A percentile compares a stretch with the other conserved stretches of the same genome.
These are phyloP conservation scores for Lithophane semibrunnea DNA, from an alignment of 2,888 invertebrate species.

Conservation along the genomic window DNA sequence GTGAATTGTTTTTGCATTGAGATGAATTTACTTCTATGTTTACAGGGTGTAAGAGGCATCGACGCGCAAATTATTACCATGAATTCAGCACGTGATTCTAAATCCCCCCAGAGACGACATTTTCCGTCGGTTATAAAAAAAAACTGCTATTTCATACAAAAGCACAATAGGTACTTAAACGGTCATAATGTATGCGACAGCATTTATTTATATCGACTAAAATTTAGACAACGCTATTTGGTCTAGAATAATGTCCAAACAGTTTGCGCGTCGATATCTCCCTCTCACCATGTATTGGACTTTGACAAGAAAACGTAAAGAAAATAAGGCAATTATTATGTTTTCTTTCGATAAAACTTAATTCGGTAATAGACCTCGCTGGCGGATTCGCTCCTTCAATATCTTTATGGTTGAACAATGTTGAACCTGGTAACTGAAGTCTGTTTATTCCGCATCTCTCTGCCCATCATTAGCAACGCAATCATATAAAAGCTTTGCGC, in stretches of 20 bases:
- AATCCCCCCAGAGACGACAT: too few relatives aligned
- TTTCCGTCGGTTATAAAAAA: too few relatives aligned
- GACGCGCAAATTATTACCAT: background rate
- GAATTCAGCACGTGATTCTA: background rate
- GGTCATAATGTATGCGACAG: too few relatives aligned
- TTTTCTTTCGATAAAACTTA: background rate
- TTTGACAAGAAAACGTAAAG: background rate
- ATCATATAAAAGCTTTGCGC: conserved; percentile 14
- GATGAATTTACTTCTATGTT: too few relatives aligned
- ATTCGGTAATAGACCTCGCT: too few relatives aligned
- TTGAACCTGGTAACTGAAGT: background rate
- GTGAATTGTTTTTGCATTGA: conserved; percentile 3
- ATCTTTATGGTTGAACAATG: background rate
- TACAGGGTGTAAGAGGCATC: too few relatives aligned
- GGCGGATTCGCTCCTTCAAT: background rate
- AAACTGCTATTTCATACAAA: too few relatives aligned
- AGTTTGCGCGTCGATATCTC: background rate
- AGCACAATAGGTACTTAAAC: too few relatives aligned
- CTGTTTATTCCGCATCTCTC: background rate
- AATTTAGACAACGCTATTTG: too few relatives aligned
- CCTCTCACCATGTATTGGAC: background rate
- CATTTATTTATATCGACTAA: too few relatives aligned
- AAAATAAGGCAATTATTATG: background rate
- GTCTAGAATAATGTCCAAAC: too few relatives aligned
- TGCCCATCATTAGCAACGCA: conserved; percentile 10